These are phyloP conservation scores for Eupithecia subumbrata DNA, from an alignment of 2,888 invertebrate species.

Conservation along the genomic window DNA sequence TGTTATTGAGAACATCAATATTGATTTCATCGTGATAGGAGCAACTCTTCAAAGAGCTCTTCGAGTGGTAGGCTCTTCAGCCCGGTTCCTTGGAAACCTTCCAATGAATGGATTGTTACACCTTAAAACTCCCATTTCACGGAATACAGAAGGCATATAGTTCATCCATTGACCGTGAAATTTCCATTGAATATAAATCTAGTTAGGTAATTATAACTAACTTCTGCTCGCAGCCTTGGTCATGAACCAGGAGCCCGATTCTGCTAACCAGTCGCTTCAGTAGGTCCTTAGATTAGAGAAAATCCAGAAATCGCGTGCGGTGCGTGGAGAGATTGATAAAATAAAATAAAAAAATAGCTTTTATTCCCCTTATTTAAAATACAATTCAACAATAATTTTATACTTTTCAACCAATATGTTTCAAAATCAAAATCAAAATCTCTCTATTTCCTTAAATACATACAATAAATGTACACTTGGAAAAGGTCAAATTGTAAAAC, in stretches of 20 bases:
- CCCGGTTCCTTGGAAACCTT: background rate
- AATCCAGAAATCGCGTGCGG: no score
- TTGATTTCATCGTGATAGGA: constrained; percentile 14
- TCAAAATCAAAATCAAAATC: no score
- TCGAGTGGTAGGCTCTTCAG: background rate
- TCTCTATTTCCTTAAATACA: no score
- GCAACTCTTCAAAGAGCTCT: constrained; percentile 9
- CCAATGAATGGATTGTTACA: background rate
- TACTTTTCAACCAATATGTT: no score
- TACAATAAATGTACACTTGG: no score
- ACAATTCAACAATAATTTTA: no score
- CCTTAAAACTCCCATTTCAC: background rate
- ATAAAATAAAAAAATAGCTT: no score
- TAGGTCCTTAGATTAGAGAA: no score
- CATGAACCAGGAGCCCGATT: background rate
- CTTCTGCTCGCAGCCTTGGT: background rate
- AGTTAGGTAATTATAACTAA: background rate
- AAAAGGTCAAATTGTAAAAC: no score
- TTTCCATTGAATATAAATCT: background rate
- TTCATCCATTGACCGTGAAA: background rate
- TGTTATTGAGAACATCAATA: constrained; percentile 18
- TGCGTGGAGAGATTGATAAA: no score
- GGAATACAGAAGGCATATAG: background rate
- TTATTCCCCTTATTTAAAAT: no score
- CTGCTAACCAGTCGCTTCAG: no score